Conservation (phyloP, 2,113 vertebrate species). For the Nycticebus coucang region DNA sequence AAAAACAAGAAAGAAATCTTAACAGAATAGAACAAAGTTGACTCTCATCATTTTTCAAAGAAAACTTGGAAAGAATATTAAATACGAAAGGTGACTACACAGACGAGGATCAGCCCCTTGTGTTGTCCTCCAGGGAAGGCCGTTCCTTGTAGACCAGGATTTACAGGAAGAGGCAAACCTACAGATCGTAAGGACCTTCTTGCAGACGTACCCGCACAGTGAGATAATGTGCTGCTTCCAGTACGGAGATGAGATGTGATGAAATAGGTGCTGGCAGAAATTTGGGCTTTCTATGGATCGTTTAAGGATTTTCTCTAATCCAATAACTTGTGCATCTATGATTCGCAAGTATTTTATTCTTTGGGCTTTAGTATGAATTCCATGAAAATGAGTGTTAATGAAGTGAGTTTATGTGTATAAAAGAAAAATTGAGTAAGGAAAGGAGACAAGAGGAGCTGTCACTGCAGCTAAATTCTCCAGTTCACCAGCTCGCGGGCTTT, state of each 20-base stretch:
- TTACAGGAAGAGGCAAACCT: neutral
- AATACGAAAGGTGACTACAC: neutral
- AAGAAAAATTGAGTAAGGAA: neutral
- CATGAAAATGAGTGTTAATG: neutral
- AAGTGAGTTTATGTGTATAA: neutral
- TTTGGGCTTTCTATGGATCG: neutral
- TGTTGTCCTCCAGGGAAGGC: neutral
- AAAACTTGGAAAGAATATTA: neutral
- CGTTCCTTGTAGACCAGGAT: neutral
- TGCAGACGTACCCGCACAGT: too few species aligned
- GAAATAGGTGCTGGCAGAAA: neutral
- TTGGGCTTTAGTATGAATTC: neutral
- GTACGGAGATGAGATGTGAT: fast-evolving
- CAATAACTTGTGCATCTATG: neutral
- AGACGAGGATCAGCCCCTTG: neutral
- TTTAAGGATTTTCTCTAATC: neutral
- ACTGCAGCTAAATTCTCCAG: neutral
- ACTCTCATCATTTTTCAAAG: too few species aligned
- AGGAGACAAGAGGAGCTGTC: fast-evolving
- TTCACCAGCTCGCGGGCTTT: fast-evolving
- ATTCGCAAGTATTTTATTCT: neutral
- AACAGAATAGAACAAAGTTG: too few species aligned
- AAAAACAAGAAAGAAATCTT: too few species aligned
- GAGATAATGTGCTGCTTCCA: neutral
- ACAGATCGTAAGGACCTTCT: neutral